Percentiles rank a stretch among this genome's conserved stretches.
These are phyloP conservation scores for Drosophila conformis DNA, from an alignment of 2,888 invertebrate species.

Conservation along the genomic window DNA sequence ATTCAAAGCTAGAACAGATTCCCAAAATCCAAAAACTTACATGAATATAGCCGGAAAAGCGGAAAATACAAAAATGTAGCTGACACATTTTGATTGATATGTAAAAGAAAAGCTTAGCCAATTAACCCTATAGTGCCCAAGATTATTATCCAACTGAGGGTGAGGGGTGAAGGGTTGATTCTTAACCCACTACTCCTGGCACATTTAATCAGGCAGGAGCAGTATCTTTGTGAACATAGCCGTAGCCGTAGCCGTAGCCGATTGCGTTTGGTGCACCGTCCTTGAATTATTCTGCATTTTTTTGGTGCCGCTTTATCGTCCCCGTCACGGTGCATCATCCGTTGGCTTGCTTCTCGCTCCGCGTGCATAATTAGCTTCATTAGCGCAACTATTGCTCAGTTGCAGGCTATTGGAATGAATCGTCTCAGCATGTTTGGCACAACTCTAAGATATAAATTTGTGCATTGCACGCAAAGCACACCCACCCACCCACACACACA, in stretches of 20 bases:
- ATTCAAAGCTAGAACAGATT: no score
- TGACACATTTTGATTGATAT: neutral
- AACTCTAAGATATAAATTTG: constrained; percentile 63
- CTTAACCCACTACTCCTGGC: neutral
- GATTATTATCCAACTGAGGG: neutral
- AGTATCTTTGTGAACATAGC: neutral
- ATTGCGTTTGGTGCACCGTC: neutral
- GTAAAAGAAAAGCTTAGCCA: neutral
- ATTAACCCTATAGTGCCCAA: neutral
- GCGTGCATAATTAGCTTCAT: constrained; percentile 69
- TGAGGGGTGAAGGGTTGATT: neutral
- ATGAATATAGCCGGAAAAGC: neutral
- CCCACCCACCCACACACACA: constrained; percentile 1
- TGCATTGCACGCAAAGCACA: constrained; percentile 52
- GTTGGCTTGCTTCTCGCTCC: constrained; percentile 16
- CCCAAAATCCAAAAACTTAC: no score
- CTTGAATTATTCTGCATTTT: constrained; percentile 23
- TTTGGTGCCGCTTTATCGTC: neutral
- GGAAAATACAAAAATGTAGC: neutral
- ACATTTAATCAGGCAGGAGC: neutral
- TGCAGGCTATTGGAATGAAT: constrained; percentile 59
- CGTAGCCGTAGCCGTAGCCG: neutral
- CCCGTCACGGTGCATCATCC: constrained; percentile 15
- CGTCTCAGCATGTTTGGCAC: constrained; percentile 64
- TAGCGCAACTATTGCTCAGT: constrained; percentile 53